Base-by-base conservation (phyloP, 2,797 vertebrate genomes). In the Alexandromys oeconomus region DNA sequence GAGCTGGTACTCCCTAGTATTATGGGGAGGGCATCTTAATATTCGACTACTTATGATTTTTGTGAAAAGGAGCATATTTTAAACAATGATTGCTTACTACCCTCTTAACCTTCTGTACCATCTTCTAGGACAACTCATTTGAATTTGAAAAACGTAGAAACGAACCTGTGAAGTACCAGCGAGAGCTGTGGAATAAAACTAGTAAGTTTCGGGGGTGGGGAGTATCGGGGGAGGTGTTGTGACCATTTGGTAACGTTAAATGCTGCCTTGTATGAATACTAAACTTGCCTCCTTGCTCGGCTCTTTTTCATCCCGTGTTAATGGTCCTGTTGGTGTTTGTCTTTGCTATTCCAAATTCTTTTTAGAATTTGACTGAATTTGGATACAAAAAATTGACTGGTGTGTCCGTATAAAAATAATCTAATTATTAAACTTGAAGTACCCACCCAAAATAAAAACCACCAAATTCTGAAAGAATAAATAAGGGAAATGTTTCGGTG, bases 91-190 rank as follows among this genome's bases (percentile, higher is more conserved):
- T 78, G 31, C 23, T 89, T 63, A 31, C 25, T 29, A 8, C 40
- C 3, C 23, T 15, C 71, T 43, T 94, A 29, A n/a, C 3, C 8
- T 34, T 69, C 6, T 89, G 9, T 34, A 95, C 92, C 92, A 91
- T 96, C 8, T 97, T 97, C 40, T 94, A 99, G 99, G 99, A 99
- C 98, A 99, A 99, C 96, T 98, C 99, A 2, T 98, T 99, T 98
- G 99, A 99, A 98, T 99, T 99, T 96, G 99, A 99, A 98, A 99
- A 99, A 98, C 99, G 99, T 93, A 99, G 99, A 98, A 99, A 99
- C 43, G 98, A 99, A 69, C 99, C 99, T 59, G 97, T 99, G 81
- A 99, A 99, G 98, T 99, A 99, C 97, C 99, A 99, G 98, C 98
- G 99, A 91, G 98, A 99, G 59, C 97, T 99, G 1, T 99, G 99